Conservation (phyloP, 2,113 vertebrate species). For the Crocuta crocuta region DNA sequence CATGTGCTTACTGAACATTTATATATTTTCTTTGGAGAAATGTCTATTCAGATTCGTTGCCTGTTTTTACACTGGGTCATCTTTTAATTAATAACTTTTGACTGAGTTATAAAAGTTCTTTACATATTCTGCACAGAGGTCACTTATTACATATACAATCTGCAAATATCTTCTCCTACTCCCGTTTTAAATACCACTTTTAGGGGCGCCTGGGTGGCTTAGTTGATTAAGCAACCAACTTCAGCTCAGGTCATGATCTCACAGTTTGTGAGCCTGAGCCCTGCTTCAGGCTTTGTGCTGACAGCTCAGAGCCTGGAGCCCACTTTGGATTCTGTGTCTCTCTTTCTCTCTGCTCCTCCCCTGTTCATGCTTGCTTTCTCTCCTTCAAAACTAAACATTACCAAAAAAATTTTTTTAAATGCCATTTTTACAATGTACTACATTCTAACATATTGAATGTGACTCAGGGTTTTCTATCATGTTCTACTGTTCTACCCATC, state of each 20-base stretch:
- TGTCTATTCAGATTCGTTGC: neutral
- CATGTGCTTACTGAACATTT: neutral
- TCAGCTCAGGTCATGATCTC: too few relatives aligned
- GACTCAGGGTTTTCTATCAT: neutral
- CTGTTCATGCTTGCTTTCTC: too few relatives aligned
- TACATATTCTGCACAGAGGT: neutral
- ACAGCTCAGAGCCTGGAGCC: too few relatives aligned
- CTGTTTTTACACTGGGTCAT: neutral
- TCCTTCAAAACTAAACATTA: too few relatives aligned
- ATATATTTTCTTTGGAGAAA: neutral
- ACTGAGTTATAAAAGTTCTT: neutral
- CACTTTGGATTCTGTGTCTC: too few relatives aligned
- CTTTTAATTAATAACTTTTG: neutral
- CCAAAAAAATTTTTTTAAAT: neutral
- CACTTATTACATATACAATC: neutral
- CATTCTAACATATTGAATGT: neutral
- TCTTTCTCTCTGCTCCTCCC: too few relatives aligned
- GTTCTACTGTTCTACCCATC: neutral
- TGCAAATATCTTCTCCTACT: neutral
- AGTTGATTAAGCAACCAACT: too few relatives aligned
- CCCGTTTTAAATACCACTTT: neutral
- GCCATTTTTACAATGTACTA: neutral
- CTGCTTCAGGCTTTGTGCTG: too few relatives aligned
- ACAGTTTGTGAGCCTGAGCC: too few relatives aligned
- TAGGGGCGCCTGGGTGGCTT: too few relatives aligned